phyloP scores from a whole-genome alignment of 2,113 vertebrate genomes.

The Bubalus kerabau region DNA sequence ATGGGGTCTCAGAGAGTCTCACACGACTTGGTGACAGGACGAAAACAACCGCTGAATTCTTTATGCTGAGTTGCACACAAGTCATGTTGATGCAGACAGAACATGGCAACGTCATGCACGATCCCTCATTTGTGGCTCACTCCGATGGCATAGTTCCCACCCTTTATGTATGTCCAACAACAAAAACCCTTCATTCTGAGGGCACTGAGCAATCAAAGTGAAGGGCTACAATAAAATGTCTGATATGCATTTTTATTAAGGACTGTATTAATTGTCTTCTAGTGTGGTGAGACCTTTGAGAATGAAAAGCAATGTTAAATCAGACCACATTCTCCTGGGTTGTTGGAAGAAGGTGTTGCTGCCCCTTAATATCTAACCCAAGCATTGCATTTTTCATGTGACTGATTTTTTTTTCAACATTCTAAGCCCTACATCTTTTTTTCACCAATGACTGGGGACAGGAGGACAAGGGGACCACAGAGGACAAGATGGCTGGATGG shows the following conservation, averaged over 20 bases:
- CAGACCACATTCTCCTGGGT: neutral
- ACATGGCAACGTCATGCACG: neutral
- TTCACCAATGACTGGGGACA: neutral
- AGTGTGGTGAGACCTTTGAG: neutral
- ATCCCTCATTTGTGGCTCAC: too few species aligned
- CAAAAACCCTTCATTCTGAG: neutral
- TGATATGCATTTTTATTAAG: neutral
- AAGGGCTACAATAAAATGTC: neutral
- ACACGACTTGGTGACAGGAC: neutral
- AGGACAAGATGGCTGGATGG: too few species aligned
- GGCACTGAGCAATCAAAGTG: neutral
- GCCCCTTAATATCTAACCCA: neutral
- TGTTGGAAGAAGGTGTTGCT: fast-evolving
- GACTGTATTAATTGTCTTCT: neutral
- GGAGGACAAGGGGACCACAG: too few species aligned
- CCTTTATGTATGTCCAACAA: too few species aligned
- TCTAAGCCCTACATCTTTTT: neutral
- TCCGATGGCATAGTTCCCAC: too few species aligned
- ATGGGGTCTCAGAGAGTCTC: neutral
- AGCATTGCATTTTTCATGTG: neutral
- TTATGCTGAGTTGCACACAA: neutral
- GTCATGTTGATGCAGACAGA: neutral
- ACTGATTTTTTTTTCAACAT: neutral
- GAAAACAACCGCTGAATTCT: neutral
- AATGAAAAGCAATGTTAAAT: neutral